These are phyloP conservation scores for Pseudomyrmex cubaensis DNA, from an alignment of 1,140 invertebrate species.

Conservation along the genomic window DNA sequence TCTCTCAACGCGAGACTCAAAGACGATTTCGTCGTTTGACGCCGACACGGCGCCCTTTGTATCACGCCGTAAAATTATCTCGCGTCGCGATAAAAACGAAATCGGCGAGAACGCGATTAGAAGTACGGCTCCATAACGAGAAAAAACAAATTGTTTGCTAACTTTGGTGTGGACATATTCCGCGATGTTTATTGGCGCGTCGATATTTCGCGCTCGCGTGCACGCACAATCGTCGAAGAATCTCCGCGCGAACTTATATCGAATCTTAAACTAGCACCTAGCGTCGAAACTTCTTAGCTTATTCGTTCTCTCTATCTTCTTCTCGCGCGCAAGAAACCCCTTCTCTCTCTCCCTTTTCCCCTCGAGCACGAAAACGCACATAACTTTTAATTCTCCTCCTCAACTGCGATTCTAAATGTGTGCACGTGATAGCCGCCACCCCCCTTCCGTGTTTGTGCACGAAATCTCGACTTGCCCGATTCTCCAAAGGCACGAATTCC, in stretches of 20 bases:
- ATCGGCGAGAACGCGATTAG: too few relatives aligned
- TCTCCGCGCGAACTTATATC: slow-evolving; percentile 24
- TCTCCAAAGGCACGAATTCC: slow-evolving; percentile 46
- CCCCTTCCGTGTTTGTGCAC: slow-evolving; percentile 33
- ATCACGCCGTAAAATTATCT: too few relatives aligned
- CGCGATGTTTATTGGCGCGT: slow-evolving; percentile 24
- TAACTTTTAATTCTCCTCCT: slow-evolving; percentile 59
- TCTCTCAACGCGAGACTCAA: slow-evolving; percentile 3
- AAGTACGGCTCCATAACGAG: too few relatives aligned
- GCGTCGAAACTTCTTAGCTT: background rate
- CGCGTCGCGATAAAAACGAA: too few relatives aligned
- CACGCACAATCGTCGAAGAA: background rate
- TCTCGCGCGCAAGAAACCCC: slow-evolving; percentile 6
- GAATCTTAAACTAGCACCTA: slow-evolving; percentile 12
- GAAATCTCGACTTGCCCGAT: slow-evolving; percentile 42
- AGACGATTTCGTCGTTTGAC: background rate
- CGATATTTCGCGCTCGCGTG: background rate
- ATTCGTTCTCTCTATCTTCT: background rate
- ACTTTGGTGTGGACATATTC: background rate
- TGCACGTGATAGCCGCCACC: background rate
- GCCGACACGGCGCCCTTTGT: background rate
- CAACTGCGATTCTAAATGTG: slow-evolving; percentile 40
- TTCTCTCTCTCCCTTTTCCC: background rate
- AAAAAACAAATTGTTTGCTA: background rate
- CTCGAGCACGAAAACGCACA: slow-evolving; percentile 21